Percentiles rank a stretch among this genome's conserved stretches.
These are phyloP conservation scores for Leptopilina drosophilae DNA, from an alignment of 2,888 invertebrate species.

Conservation along the genomic window DNA sequence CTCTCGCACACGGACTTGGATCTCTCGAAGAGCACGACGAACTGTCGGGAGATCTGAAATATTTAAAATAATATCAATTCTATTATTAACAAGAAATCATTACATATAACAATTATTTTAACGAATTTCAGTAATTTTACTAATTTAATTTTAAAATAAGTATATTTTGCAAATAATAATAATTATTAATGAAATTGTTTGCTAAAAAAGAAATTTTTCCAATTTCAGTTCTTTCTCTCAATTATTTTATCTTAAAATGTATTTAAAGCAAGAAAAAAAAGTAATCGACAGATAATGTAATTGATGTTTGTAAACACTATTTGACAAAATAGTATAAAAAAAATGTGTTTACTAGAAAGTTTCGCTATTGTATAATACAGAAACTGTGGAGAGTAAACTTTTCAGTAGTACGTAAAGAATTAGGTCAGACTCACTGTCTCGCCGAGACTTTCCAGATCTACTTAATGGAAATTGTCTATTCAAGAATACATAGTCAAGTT, in stretches of 20 bases:
- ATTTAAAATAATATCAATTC: not conserved
- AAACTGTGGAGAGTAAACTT: not conserved
- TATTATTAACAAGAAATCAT: not conserved
- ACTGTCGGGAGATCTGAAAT: conserved; percentile 78
- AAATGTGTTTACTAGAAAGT: conserved; percentile 4
- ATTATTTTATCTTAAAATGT: too few species aligned
- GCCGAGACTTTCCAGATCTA: not conserved
- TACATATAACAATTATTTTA: too few species aligned
- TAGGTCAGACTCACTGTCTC: conserved; percentile 9
- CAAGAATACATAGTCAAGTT: not conserved
- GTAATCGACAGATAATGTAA: not conserved
- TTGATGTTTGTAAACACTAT: not conserved
- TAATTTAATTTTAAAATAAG: too few species aligned
- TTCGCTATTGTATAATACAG: not conserved
- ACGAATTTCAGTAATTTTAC: too few species aligned
- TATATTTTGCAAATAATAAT: too few species aligned
- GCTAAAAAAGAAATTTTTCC: too few species aligned
- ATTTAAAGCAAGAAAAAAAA: not conserved
- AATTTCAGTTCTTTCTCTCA: too few species aligned
- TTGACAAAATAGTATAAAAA: not conserved
- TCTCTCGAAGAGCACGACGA: conserved; percentile 90
- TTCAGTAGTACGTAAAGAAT: conserved; percentile 10
- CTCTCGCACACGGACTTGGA: conserved; percentile 87
- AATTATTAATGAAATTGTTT: too few species aligned
- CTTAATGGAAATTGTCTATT: conserved; percentile 17